A percentile compares a stretch with the other conserved stretches of the same genome.
These are phyloP conservation scores for Gymnothorax reevesii DNA, from an alignment of 2,797 vertebrate genomes.

Conservation along the genomic window DNA sequence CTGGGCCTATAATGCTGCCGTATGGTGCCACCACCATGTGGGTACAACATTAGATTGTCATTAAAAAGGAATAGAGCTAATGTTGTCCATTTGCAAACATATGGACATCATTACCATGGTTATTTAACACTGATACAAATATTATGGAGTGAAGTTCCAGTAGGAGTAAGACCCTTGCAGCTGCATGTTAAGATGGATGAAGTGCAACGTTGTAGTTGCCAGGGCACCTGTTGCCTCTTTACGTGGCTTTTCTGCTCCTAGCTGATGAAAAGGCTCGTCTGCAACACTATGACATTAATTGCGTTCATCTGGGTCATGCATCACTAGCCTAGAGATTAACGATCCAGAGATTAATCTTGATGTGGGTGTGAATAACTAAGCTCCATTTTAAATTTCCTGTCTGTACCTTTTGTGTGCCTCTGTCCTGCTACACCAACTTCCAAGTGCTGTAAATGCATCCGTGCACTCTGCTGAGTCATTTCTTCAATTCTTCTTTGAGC, in stretches of 20 bases:
- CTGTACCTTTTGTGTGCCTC: background rate
- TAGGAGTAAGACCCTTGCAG: too few species aligned
- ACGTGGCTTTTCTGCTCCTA: background rate
- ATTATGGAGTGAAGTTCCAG: too few species aligned
- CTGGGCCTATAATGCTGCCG: too few species aligned
- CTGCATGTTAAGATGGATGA: too few species aligned
- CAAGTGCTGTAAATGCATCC: background rate
- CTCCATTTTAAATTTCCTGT: background rate
- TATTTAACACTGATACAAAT: too few species aligned
- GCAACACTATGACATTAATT: background rate
- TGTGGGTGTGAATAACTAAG: background rate
- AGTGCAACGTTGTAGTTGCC: too few species aligned
- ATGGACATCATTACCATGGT: too few species aligned
- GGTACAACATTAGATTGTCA: too few species aligned
- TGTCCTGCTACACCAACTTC: background rate
- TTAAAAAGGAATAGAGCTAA: too few species aligned
- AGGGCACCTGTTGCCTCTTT: background rate
- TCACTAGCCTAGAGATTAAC: background rate
- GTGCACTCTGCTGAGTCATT: background rate
- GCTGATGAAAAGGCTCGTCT: background rate
- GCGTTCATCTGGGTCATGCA: background rate
- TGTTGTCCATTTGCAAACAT: too few species aligned
- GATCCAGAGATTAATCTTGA: background rate
- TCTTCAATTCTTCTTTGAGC: background rate
- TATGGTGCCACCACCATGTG: too few species aligned